Evolutionary conservation across 1,140 invertebrate genomes (phyloP), one percentile per base, ranked within the genome.

Genomic region (Brachionus manjavacas): DNA sequence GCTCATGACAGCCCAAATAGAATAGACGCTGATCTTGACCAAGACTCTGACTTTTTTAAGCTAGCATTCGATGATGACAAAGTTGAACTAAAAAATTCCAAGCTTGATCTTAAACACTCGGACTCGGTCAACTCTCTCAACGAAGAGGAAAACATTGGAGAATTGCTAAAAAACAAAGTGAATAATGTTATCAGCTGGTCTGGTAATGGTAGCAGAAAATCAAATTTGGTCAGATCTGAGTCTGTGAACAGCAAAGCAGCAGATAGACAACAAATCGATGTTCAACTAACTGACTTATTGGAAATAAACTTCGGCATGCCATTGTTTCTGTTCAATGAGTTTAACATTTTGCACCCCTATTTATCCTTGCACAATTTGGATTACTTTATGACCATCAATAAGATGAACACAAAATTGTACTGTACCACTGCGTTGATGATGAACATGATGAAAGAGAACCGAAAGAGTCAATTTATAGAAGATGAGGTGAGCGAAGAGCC

Each of bases 331-430:
- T 86, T 84, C 84, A 87, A 88, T 14, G 86, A 94, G 92, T 96
- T 96, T 49, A 95, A 94, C 87, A 91, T 98, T 8, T 98, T 96
- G 88, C 92, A 98, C 89, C 97, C 97, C 41, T 99, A 99, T 90
- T 91, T 99, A 74, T 98, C 96, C 4, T 91, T 99, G 60, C 95
- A 96, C 86, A 98, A 96, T 89, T 92, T 98, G 90, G 96, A 99
- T 91, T 90, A 97, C 60, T 89, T 99, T 68, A 81, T 60, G 35
- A 81, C 41, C 11, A 64, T 81, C 0, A 81, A 81, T 46, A 81
- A 81, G 35, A 81, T 81, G 79, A 81, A 25, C 23, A 81, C 79
- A 23, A 81, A 81, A 64, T 46, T 81, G 31, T 81, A 46, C 43
- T 81, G 79, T 43, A 81, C 79, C 9, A 81, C 79, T 39, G 31